A percentile compares a stretch with the other conserved stretches of the same genome.
These are phyloP conservation scores for Rhinichthys klamathensis DNA, from an alignment of 2,113 vertebrate species.

Conservation along the genomic window DNA sequence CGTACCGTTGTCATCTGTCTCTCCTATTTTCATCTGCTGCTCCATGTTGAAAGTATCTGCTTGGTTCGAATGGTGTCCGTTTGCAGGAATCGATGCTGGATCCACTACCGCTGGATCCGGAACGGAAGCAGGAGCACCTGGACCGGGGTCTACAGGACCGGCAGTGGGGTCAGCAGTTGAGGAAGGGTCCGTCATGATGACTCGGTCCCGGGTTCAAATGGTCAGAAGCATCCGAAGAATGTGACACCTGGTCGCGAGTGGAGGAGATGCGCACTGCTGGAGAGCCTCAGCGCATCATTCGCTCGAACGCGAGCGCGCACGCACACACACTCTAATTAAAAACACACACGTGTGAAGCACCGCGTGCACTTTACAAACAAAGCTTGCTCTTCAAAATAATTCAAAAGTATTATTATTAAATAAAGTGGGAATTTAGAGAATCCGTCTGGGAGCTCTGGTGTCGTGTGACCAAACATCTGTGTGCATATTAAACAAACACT, in stretches of 20 bases:
- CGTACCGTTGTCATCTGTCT: constrained; percentile 74
- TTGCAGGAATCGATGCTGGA: not conserved
- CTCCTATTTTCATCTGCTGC: constrained; percentile 78
- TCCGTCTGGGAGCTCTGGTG: not conserved
- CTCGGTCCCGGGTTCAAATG: constrained; percentile 50
- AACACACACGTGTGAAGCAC: constrained; percentile 18
- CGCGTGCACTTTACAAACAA: not conserved
- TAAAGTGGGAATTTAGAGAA: not conserved
- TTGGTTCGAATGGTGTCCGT: constrained; percentile 17
- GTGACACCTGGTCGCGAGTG: constrained; percentile 72
- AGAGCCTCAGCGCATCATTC: constrained; percentile 35
- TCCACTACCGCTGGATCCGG: constrained; percentile 58
- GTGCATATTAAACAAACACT: not conserved
- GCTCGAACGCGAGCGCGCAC: constrained; percentile 29
- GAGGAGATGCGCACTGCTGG: constrained; percentile 34
- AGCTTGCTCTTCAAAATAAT: not conserved
- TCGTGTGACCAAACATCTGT: not conserved
- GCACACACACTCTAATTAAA: constrained; percentile 48
- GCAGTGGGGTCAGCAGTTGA: constrained; percentile 40
- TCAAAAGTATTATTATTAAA: not conserved
- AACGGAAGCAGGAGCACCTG: constrained; percentile 48
- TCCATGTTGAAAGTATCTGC: constrained; percentile 69
- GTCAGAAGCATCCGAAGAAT: constrained; percentile 60
- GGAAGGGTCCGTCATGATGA: constrained; percentile 71
- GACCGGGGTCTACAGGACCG: constrained; percentile 63